Percentiles rank a stretch among this genome's conserved stretches.
phyloP scores from a whole-genome alignment of 1,140 invertebrate genomes.

The Zeugodacus cucurbitae region DNA sequence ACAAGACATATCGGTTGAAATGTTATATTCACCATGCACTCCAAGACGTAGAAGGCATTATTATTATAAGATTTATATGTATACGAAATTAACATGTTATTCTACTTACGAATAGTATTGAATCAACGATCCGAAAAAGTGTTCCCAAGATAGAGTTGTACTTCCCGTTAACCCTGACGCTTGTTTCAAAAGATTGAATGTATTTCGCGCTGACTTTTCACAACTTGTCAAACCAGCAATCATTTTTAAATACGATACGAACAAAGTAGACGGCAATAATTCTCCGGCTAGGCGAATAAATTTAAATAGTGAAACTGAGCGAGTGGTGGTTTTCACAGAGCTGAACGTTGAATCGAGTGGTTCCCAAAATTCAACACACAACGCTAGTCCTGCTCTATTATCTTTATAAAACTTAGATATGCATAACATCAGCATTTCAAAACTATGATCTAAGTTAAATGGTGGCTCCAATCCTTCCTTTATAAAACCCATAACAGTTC shows the following conservation, averaged over 20 bases:
- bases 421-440: slow-evolving; percentile 84
- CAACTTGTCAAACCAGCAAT: slow-evolving; percentile 83
- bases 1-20: too few species aligned
- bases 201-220: slow-evolving; percentile 78
- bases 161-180: slow-evolving; percentile 65
- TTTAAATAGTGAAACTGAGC: slow-evolving; percentile 86
- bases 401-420: slow-evolving; percentile 82
- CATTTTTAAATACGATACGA: slow-evolving; percentile 89
- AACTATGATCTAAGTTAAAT: slow-evolving; percentile 78
- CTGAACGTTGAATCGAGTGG: slow-evolving; percentile 68
- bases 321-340: slow-evolving; percentile 64
- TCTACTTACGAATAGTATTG: slow-evolving; percentile 75
- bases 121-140: slow-evolving; percentile 87
- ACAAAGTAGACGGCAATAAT: slow-evolving; percentile 84
- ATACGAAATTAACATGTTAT: neutral
- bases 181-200: slow-evolving; percentile 87
- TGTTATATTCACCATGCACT: too few species aligned
- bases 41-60: too few species aligned
- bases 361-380: slow-evolving; percentile 87
- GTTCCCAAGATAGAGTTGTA: slow-evolving; percentile 82
- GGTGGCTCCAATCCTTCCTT: slow-evolving; percentile 86
- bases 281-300: slow-evolving; percentile 90
- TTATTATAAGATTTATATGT: too few species aligned
- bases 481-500: slow-evolving; percentile 82
- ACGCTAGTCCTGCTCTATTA: slow-evolving; percentile 78